Conservation (phyloP, 23 tunicate genomes). For the Ascidia mentula region DNA sequence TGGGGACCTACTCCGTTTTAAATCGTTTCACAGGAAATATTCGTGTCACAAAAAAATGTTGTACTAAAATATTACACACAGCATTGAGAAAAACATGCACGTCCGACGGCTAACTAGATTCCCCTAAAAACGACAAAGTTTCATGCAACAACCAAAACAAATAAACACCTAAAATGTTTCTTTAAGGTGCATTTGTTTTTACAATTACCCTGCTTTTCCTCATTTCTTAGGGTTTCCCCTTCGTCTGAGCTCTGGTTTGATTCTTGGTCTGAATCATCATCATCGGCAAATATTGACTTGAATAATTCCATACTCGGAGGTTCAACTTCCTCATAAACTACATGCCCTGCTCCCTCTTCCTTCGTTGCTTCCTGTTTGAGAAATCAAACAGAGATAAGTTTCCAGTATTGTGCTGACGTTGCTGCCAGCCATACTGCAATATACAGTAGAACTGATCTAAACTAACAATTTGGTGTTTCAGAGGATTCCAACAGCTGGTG, state of each 20-base stretch:
- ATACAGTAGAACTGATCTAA: background rate
- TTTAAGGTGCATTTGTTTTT: background rate
- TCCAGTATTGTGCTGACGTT: background rate
- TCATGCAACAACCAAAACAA: too few relatives aligned
- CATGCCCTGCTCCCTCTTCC: background rate
- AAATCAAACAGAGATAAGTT: too few relatives aligned
- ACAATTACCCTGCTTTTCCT: background rate
- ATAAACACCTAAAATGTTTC: too few relatives aligned
- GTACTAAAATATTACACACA: too few relatives aligned
- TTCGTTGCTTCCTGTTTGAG: background rate
- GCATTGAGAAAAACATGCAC: too few relatives aligned
- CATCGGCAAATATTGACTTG: slow-evolving; percentile 81
- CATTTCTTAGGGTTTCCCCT: slow-evolving; percentile 23
- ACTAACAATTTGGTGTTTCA: background rate
- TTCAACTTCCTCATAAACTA: slow-evolving; percentile 34
- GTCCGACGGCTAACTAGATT: too few relatives aligned
- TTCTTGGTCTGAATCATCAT: slow-evolving; percentile 27
- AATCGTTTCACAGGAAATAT: too few relatives aligned
- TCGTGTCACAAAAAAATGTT: too few relatives aligned
- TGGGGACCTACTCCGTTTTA: too few relatives aligned
- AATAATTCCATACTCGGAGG: slow-evolving; percentile 78
- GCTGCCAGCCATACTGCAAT: background rate
- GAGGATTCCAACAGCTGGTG: too few relatives aligned
- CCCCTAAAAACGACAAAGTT: too few relatives aligned
- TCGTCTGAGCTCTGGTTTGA: slow-evolving; percentile 26